Percentiles rank a stretch among this genome's conserved stretches.
phyloP scores from a whole-genome alignment of 2,888 invertebrate species.

The Erebia epiphron region DNA sequence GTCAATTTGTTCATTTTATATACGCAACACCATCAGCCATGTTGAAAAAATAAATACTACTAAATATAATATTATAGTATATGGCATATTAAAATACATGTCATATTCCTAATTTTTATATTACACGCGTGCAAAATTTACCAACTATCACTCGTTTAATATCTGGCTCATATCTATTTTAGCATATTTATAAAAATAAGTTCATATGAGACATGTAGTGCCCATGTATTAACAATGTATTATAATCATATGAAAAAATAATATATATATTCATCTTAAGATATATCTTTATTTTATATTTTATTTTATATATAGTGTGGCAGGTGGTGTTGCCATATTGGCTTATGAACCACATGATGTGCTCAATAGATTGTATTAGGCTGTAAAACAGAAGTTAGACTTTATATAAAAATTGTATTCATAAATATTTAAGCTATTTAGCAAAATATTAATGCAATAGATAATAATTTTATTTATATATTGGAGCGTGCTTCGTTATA shows the following conservation, averaged over 20 bases:
- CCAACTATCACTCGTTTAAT: too few relatives aligned
- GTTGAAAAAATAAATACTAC: not conserved
- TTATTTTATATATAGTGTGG: conserved; percentile 18
- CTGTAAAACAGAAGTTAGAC: conserved; percentile 37
- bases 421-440: not conserved
- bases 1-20: conserved; percentile 37
- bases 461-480: not conserved
- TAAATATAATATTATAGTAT: too few relatives aligned
- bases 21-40: conserved; percentile 30
- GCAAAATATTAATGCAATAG: not conserved
- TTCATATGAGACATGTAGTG: too few relatives aligned
- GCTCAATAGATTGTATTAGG: conserved; percentile 46
- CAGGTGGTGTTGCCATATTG: conserved; percentile 34
- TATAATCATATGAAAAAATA: too few relatives aligned
- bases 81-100: too few relatives aligned
- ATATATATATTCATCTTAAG: too few relatives aligned
- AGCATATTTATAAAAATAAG: too few relatives aligned
- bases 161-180: too few relatives aligned
- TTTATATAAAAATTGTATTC: conserved; percentile 15
- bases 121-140: too few relatives aligned
- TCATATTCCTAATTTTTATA: too few relatives aligned
- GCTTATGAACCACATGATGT: conserved; percentile 45
- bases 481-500: not conserved
- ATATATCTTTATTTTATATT: not conserved
- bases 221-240: too few relatives aligned